Evolutionary conservation across 2,113 vertebrate species (phyloP).

Genomic region (Acanthisitta chloris): DNA sequence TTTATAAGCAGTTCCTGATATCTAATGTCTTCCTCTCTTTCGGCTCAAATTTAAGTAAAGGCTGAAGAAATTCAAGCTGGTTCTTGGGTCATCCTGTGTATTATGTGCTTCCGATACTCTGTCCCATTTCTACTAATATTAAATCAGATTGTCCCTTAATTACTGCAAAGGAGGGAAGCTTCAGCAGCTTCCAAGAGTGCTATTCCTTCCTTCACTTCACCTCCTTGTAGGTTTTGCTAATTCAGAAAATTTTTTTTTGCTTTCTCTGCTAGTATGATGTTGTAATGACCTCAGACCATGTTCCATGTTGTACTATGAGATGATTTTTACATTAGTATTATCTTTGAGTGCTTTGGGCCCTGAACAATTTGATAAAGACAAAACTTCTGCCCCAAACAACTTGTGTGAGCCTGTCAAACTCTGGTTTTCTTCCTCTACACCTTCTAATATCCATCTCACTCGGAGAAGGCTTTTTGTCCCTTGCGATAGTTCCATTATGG

Average conservation of each 20-base stretch:
- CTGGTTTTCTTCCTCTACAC: fast-evolving
- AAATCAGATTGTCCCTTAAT: background rate
- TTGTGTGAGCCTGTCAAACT: background rate
- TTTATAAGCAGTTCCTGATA: background rate
- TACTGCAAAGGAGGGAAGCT: background rate
- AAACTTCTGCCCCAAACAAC: background rate
- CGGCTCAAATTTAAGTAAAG: background rate
- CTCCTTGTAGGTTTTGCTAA: background rate
- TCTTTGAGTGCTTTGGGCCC: background rate
- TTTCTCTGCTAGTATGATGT: background rate
- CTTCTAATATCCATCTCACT: background rate
- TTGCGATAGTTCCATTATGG: background rate
- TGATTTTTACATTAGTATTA: background rate
- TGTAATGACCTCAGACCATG: background rate
- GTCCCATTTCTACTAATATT: background rate
- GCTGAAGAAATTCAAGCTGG: background rate
- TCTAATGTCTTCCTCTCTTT: background rate
- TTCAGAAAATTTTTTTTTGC: background rate
- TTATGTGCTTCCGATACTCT: background rate
- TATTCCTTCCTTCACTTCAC: background rate
- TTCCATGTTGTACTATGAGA: background rate
- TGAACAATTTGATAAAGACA: background rate
- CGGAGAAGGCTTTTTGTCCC: background rate
- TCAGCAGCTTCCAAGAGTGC: background rate
- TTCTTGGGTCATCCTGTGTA: background rate